Conservation (phyloP, 2,888 invertebrate genomes). For the Erebia palarica region DNA sequence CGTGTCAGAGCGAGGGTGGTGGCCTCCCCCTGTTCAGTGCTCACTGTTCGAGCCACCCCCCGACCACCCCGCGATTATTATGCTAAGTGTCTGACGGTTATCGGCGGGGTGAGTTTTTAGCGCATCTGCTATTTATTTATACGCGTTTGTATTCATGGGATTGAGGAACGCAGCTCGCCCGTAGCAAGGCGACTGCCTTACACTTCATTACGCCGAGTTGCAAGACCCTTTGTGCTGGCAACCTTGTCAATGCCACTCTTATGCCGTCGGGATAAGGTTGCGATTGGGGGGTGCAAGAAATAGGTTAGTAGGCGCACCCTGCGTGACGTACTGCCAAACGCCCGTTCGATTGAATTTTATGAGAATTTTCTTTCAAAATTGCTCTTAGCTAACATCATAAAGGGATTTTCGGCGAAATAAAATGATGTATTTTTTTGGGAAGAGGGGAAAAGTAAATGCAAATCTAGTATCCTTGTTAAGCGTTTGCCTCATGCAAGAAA, state of each 20-base stretch:
- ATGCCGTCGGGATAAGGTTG: constrained; percentile 45
- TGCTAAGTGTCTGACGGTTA: constrained; percentile 78
- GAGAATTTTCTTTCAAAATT: constrained; percentile 47
- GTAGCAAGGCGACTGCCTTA: constrained; percentile 66
- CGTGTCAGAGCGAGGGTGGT: constrained; percentile 70
- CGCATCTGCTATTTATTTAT: constrained; percentile 83
- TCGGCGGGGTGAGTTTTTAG: constrained; percentile 78
- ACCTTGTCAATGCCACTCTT: constrained; percentile 51
- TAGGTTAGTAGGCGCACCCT: constrained; percentile 69
- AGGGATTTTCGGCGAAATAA: constrained; percentile 19
- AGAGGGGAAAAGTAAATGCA: background rate
- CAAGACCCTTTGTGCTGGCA: constrained; percentile 51
- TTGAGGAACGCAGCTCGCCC: constrained; percentile 66
- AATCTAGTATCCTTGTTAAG: background rate
- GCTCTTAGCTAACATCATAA: constrained; percentile 42
- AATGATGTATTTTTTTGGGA: background rate
- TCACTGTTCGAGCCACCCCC: constrained; percentile 42
- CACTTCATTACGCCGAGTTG: constrained; percentile 73
- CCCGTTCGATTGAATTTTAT: constrained; percentile 62
- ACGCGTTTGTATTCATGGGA: constrained; percentile 79
- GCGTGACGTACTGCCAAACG: constrained; percentile 65
- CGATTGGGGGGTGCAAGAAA: constrained; percentile 43
- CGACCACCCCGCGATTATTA: constrained; percentile 71
- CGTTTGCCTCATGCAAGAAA: background rate
- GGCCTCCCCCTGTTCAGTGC: constrained; percentile 43